phyloP scores from a whole-genome alignment of 2,797 vertebrate species.

The Streptopelia turtur region DNA sequence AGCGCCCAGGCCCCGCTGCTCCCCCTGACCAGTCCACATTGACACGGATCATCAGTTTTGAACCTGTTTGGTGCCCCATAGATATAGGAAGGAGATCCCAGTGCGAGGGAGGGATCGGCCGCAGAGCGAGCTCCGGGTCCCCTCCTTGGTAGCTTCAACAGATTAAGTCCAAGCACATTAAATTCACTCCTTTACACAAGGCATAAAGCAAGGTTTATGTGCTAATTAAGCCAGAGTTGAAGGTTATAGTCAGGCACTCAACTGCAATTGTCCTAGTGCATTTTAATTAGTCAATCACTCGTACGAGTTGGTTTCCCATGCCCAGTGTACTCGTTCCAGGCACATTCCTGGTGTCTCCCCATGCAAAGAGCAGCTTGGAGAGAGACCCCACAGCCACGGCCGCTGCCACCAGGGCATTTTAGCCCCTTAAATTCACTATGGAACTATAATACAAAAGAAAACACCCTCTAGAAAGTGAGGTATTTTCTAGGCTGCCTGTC shows the following conservation, averaged over 20 bases:
- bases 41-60: not conserved
- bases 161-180: not conserved
- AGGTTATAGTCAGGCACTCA: not conserved
- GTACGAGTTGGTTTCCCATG: not conserved
- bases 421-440: not conserved
- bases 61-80: accelerated
- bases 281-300: not conserved
- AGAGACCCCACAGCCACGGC: not conserved
- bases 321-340: accelerated
- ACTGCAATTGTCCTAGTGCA: not conserved
- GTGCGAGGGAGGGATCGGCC: accelerated
- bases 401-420: no score
- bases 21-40: not conserved
- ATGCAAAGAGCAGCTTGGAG: not conserved
- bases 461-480: not conserved
- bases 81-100: not conserved
- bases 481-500: not conserved
- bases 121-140: not conserved
- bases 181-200: not conserved
- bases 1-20: not conserved
- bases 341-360: accelerated
- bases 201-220: not conserved
- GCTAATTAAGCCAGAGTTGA: not conserved
- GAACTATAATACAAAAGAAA: not conserved
- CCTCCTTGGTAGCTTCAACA: not conserved